A percentile compares a stretch with the other conserved stretches of the same genome.
Evolutionary conservation across 2,113 vertebrate genomes (phyloP).

Genomic region (Oxyura jamaicensis): DNA sequence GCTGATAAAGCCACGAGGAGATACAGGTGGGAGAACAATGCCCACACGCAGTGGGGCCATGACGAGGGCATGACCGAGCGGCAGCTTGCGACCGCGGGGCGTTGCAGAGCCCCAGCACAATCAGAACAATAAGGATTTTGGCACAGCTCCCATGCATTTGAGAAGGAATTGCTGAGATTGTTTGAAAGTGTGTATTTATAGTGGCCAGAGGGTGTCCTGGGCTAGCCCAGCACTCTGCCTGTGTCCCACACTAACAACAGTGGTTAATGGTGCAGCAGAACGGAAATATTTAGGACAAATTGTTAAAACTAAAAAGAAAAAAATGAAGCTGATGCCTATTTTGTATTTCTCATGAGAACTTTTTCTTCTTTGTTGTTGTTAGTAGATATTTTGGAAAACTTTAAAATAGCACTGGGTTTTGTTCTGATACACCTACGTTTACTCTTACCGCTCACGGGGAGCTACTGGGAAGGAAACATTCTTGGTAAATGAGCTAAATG

Average conservation of each 20-base stretch:
- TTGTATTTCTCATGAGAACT: neutral
- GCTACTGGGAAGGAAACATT: neutral
- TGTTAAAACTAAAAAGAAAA: neutral
- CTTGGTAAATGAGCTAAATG: neutral
- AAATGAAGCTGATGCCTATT: rapidly evolving
- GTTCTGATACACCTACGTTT: neutral
- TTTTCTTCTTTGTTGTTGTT: neutral
- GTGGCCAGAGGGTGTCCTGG: neutral
- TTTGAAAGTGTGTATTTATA: neutral
- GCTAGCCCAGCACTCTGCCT: neutral
- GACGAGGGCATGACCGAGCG: rapidly evolving
- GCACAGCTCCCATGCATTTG: neutral
- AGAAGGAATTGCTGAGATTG: neutral
- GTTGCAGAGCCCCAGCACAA: neutral
- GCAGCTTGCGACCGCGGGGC: neutral
- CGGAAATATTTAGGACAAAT: neutral
- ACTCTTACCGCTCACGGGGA: neutral
- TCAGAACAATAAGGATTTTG: neutral
- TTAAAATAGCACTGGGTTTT: neutral
- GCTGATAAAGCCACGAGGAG: rapidly evolving
- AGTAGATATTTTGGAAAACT: neutral
- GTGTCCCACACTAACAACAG: neutral
- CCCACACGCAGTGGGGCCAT: neutral
- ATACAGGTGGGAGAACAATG: neutral
- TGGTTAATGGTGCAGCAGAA: neutral